These are phyloP conservation scores for Calosoma granatense DNA, from an alignment of 1,140 invertebrate genomes.

Conservation along the genomic window DNA sequence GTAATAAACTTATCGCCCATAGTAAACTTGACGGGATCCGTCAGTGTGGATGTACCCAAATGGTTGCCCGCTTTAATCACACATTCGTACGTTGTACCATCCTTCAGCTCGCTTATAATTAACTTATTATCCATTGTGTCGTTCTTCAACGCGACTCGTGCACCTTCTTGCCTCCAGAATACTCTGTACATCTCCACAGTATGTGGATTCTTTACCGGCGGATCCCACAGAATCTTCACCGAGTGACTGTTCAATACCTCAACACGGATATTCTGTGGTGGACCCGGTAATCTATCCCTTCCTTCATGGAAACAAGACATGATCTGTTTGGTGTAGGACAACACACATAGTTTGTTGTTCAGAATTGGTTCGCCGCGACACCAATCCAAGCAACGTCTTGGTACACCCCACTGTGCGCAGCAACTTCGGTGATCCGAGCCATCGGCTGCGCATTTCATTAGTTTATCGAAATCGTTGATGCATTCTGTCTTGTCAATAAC, in stretches of 20 bases:
- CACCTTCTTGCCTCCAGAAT: slow-evolving; percentile 44
- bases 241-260: slow-evolving; percentile 46
- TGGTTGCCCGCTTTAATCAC: slow-evolving; percentile 73
- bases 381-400: slow-evolving; percentile 63
- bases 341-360: slow-evolving; percentile 52
- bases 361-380: slow-evolving; percentile 54
- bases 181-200: slow-evolving; percentile 71
- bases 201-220: slow-evolving; percentile 68
- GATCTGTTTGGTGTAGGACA: slow-evolving; percentile 62
- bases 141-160: slow-evolving; percentile 23
- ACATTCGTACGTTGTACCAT: slow-evolving; percentile 63
- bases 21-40: slow-evolving; percentile 59
- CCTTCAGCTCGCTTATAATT: slow-evolving; percentile 54
- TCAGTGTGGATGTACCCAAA: slow-evolving; percentile 62
- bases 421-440: slow-evolving; percentile 68
- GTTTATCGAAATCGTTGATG: slow-evolving; percentile 69
- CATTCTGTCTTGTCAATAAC: slow-evolving; percentile 68
- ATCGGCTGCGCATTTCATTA: slow-evolving; percentile 76
- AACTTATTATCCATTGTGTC: slow-evolving; percentile 62
- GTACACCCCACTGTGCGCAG: slow-evolving; percentile 63
- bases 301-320: slow-evolving; percentile 72
- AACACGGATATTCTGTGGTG: slow-evolving; percentile 60
- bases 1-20: slow-evolving; percentile 58
- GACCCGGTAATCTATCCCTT: slow-evolving; percentile 62
- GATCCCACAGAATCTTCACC: slow-evolving; percentile 60